A percentile compares a stretch with the other conserved stretches of the same genome.
Evolutionary conservation across 1,140 invertebrate species (phyloP).

Genomic region (Rhopalosiphum padi): DNA sequence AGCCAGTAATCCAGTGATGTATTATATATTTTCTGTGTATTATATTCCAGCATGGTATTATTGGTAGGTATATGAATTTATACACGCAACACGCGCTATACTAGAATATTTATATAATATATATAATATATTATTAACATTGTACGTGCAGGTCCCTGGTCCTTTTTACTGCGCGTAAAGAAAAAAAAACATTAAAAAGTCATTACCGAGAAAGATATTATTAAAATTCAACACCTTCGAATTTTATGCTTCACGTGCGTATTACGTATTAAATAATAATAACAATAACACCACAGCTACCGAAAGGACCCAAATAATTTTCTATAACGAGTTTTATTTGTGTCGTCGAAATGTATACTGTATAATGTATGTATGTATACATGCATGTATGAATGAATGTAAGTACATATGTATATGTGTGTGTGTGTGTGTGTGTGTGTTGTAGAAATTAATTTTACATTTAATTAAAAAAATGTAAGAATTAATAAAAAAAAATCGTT

Average conservation of each 20-base stretch:
- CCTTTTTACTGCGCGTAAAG: not conserved
- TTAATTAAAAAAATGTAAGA: not conserved
- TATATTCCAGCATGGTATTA: not conserved
- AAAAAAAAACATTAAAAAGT: constrained; percentile 42
- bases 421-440: too few species aligned
- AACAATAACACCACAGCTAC: not conserved
- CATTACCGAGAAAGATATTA: constrained; percentile 1
- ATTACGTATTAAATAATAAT: not conserved
- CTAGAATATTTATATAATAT: not conserved
- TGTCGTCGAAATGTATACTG: not conserved
- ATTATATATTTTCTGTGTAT: not conserved
- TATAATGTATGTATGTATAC: not conserved
- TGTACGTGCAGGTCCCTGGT: not conserved
- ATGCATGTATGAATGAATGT: too few species aligned
- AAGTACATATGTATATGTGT: too few species aligned
- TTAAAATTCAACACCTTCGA: constrained; percentile 29
- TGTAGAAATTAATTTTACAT: not conserved
- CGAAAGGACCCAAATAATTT: not conserved
- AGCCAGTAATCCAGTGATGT: not conserved
- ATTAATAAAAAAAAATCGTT: not conserved
- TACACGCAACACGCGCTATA: not conserved
- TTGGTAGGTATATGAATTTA: not conserved
- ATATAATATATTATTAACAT: not conserved
- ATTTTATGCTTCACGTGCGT: not conserved
- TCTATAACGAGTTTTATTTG: not conserved